Evolutionary conservation across 23 tunicate genomes (phyloP), one percentile per base, ranked within the genome.

Genomic region (Halocynthia aurantium): DNA sequence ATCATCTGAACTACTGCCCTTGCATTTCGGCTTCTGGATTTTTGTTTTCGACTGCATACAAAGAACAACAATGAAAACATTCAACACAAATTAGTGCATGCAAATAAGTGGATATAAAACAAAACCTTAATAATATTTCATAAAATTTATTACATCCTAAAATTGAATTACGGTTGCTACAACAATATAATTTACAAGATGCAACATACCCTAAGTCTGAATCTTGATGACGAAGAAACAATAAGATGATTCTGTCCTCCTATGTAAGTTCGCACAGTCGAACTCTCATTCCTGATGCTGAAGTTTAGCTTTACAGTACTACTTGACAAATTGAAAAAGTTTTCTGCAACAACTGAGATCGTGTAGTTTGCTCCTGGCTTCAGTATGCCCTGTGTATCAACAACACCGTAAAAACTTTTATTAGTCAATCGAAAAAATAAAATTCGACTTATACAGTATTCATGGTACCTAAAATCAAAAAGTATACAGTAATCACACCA

Each of bases 311-410:
- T 53, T 10, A 50, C 69, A 12, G 62, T 10, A n/a, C 5, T 5
- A 19, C 78, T 54, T 54, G n/a, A 7, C 56, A 13, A 0, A 13
- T 54, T 54, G 63, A 74, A 54, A 12, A 21, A 53, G 21, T 74
- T 74, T 8, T 19, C 22, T 9, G 57, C 78, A 50, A 15, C 10
- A 13, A 74, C 78, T 8, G 63, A 74, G 19, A 74, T 74, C 4
- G 62, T 74, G 62, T 74, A 74, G 78, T 56, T 74, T 8, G 60
- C 62, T 8, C 78, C 78, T 12, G 78, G 64, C 64, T 74, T 40
- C 67, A 74, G 19, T 54, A 18, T 74, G 69, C 78, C 62, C 78
- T 74, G 76, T 15, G 40, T 31, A 31, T 31, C 44, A 31, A 31
- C 44, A 31, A 31, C 44, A 31, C 4, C 44, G 44, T 31, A 31